Evolutionary conservation across 2,113 vertebrate species (phyloP).

Genomic region (Siphamia tubifer): DNA sequence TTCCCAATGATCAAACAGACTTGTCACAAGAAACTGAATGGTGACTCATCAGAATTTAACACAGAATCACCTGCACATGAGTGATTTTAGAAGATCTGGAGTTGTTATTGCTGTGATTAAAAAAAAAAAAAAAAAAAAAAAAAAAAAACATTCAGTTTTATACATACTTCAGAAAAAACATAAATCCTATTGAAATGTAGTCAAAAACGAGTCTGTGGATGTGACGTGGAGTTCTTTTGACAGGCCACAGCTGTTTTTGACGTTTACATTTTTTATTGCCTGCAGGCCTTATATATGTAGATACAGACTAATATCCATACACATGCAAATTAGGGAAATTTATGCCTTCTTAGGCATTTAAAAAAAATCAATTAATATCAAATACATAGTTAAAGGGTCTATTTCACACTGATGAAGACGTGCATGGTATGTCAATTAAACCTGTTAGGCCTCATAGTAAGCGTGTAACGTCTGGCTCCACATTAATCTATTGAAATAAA

Average conservation of each 20-base stretch:
- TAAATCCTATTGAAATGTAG: constrained; percentile 11
- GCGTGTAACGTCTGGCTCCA: constrained; percentile 48
- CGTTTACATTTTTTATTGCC: constrained; percentile 25
- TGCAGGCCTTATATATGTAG: constrained; percentile 30
- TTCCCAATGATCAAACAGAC: not conserved
- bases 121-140: not conserved
- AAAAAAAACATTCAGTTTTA: not conserved
- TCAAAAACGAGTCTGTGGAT: not conserved
- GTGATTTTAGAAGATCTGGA: not conserved
- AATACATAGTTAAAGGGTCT: constrained; percentile 60
- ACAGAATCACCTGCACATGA: not conserved
- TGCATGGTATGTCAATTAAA: constrained; percentile 62
- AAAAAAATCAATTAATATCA: constrained; percentile 66
- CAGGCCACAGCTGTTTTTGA: constrained; percentile 43
- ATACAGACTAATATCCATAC: constrained; percentile 48
- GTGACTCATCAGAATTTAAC: constrained; percentile 30
- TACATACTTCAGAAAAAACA: not conserved
- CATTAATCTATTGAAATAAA: constrained; percentile 44
- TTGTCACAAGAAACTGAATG: not conserved
- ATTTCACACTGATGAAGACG: constrained; percentile 64
- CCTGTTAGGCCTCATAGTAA: constrained; percentile 48
- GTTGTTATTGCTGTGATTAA: not conserved
- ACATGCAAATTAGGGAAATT: constrained; percentile 52
- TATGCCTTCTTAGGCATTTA: constrained; percentile 51
- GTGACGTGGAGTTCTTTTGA: constrained; percentile 19